phyloP scores from a whole-genome alignment of 2,888 invertebrate genomes.

The Sinhomidia bicolor region DNA sequence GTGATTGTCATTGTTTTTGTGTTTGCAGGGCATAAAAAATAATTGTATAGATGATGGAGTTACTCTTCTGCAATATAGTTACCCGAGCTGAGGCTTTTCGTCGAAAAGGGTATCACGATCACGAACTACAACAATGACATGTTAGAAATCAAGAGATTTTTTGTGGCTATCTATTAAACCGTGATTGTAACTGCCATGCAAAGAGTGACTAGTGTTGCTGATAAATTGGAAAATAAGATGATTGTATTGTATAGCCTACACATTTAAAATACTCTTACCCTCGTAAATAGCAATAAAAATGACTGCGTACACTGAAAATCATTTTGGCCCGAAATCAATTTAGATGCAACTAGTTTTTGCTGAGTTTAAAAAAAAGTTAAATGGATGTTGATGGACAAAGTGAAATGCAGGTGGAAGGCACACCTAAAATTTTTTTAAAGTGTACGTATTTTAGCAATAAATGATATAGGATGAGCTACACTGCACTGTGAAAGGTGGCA shows the following conservation, averaged over 20 bases:
- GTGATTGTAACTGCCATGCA: no score
- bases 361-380: background rate
- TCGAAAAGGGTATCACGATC: background rate
- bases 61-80: no score
- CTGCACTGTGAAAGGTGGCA: no score
- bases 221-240: background rate
- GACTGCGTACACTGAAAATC: background rate
- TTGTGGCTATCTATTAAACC: no score
- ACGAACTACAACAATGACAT: background rate
- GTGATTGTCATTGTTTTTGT: slow-evolving; percentile 35
- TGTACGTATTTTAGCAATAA: no score
- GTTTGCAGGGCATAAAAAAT: background rate
- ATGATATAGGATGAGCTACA: no score
- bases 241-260: background rate
- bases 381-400: background rate
- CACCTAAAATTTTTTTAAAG: no score
- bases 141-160: background rate
- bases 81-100: background rate
- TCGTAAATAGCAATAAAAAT: background rate
- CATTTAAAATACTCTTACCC: background rate
- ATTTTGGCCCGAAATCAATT: background rate
- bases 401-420: no score
- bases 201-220: no score
- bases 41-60: background rate
- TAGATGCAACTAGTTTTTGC: background rate